Evolutionary conservation across 1,140 invertebrate species (phyloP), one percentile per base, ranked within the genome.

Genomic region (Gerris buenoi): DNA sequence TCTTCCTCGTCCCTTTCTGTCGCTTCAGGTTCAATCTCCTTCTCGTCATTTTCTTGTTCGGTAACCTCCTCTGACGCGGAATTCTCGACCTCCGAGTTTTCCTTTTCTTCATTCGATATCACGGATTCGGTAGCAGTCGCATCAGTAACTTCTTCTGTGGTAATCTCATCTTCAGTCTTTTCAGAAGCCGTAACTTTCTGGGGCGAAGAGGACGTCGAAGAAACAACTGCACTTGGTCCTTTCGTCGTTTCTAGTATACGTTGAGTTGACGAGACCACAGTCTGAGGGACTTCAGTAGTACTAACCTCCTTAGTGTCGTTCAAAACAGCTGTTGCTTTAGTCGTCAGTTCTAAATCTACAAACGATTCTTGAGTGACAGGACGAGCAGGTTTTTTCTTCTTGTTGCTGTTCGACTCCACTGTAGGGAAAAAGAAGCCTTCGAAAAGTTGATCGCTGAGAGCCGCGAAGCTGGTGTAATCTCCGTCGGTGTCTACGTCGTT

Each of bases 381-480:
- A 46, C 33, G 33, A 46, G 18, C 22, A 46, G 29, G 63, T 28
- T 5, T 62, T 60, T 13, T 0, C 61, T 10, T 5, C 79, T 65
- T 79, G 78, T 13, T 76, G 70, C 65, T 72, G 70, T 5, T 69
- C 65, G 27, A 29, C 23, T 14, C 26, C n/a, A 61, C 56, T 18
- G 25, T 65, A 23, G 26, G 60, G 14, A 69, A 72, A 63, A 75
- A 75, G 66, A 75, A 67, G 13, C 71, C 72, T 0, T 71, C 73
- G 56, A 77, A 63, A 63, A 77, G 68, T 60, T 77, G 72, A 63
- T 73, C 70, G 59, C 76, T 68, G 60, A 76, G 64, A 26, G 70
- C 72, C 65, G 73, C 70, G 67, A 75, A 70, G 59, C 75, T 70
- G n/a, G 74, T 71, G 69, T 77, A 74, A 69, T 76, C 70, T 27